Conservation (phyloP, 1,140 invertebrate genomes). For the Zaprionus inermis region DNA sequence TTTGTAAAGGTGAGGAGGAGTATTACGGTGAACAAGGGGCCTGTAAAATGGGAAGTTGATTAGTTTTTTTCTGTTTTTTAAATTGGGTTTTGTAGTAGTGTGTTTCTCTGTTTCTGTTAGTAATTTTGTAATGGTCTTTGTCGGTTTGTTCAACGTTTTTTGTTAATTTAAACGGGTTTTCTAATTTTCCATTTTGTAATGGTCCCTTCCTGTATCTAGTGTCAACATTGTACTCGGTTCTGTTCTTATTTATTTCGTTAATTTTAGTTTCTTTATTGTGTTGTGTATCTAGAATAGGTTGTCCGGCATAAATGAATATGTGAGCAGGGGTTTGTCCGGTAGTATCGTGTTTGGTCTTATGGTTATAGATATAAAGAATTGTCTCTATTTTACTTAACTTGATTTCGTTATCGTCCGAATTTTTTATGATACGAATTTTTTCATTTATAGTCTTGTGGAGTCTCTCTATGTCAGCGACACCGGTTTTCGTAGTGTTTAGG, state of each 20-base stretch:
- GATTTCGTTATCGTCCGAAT: not conserved
- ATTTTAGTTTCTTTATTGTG: constrained; percentile 15
- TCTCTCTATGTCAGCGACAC: constrained; percentile 10
- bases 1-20: not conserved
- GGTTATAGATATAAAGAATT: constrained; percentile 5
- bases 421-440: constrained; percentile 16
- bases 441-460: constrained; percentile 11
- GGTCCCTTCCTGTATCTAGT: constrained; percentile 15
- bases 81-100: constrained; percentile 23
- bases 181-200: constrained; percentile 15
- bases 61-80: constrained; percentile 10
- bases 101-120: constrained; percentile 21
- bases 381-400: constrained; percentile 8
- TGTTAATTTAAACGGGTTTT: constrained; percentile 8
- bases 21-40: not conserved
- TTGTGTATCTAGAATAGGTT: constrained; percentile 18
- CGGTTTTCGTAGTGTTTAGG: constrained; percentile 3
- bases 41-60: not conserved
- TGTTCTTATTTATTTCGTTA: constrained; percentile 14
- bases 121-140: constrained; percentile 30
- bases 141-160: constrained; percentile 24
- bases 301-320: constrained; percentile 23
- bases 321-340: constrained; percentile 26
- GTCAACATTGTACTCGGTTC: constrained; percentile 1
- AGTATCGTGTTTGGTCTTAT: constrained; percentile 19